Base-by-base conservation (phyloP, 2,888 invertebrate genomes). In the Andricus curvator region DNA sequence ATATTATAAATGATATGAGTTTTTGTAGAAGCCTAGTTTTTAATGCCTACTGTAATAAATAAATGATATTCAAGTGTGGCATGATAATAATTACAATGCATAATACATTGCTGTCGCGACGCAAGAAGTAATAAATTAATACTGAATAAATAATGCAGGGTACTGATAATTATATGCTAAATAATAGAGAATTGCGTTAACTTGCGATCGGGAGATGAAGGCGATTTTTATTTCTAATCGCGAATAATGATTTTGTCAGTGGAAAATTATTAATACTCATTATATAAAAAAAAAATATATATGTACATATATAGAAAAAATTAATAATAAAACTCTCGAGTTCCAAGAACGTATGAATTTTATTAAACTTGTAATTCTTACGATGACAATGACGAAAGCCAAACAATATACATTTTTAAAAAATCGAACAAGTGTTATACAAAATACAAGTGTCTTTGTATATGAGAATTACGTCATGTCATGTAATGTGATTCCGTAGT, bases 61-160 rank as follows among this genome's bases (percentile, higher is more conserved):
- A 56, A 74, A 74, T 74, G 74, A 74, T 74, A 74, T 74, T 74
- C 56, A 74, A 51, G 37, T 74, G 74, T 33, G 33, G 33, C n/a
- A 74, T 74, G 74, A 74, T 74, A 56, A 74, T 74, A 74, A 74
- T 74, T 74, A 74, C 74, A 74, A 74, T 74, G 74, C 74, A 74
- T 74, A 74, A 74, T 74, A 74, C 48, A 56, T 74, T 74, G 74
- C 74, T 56, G 56, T 56, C 56, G 56, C 74, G 13, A 20, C 51
- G 33, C 74, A 56, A 74, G 74, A 56, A 56, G 74, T 74, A 74
- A 74, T 74, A 74, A 74, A 74, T 74, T 51, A 74, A 74, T 74
- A 74, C 74, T 74, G 74, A 74, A 74, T 74, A 74, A 74, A 74
- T 74, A 74, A 74, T 74, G 74, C 74, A 56, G 74, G 56, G 56